Conservation (phyloP, 2,113 vertebrate genomes). For the Pluvianellus socialis region DNA sequence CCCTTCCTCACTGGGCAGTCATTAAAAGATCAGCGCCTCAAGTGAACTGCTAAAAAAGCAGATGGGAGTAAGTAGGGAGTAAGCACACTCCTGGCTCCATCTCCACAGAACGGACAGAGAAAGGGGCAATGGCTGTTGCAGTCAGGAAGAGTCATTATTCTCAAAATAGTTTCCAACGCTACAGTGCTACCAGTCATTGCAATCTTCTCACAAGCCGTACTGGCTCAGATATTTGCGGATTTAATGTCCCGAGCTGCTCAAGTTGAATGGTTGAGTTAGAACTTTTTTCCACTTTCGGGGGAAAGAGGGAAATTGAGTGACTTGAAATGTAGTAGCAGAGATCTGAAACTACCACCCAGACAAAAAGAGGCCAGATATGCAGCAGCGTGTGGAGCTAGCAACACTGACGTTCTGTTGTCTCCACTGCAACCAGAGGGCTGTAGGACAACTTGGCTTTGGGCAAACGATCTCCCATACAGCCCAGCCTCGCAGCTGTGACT, state of each 20-base stretch:
- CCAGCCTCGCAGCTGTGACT: neutral
- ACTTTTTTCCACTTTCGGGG: neutral
- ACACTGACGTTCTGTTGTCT: neutral
- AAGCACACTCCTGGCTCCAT: neutral
- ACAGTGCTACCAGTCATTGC: neutral
- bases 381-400: neutral
- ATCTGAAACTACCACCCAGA: neutral
- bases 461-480: neutral
- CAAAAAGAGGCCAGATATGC: neutral
- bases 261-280: neutral
- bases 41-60: neutral
- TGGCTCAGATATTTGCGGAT: neutral
- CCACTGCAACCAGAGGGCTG: neutral
- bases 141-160: neutral
- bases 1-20: neutral
- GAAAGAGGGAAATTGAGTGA: neutral
- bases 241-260: neutral
- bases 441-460: neutral
- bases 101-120: neutral
- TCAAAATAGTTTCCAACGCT: neutral
- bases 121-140: neutral
- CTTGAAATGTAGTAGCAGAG: neutral
- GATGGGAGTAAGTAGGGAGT: neutral
- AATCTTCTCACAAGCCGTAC: neutral
- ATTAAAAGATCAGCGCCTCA: neutral